Base-by-base conservation (phyloP, 1,140 invertebrate species). In the Palaemon carinicauda region DNA sequence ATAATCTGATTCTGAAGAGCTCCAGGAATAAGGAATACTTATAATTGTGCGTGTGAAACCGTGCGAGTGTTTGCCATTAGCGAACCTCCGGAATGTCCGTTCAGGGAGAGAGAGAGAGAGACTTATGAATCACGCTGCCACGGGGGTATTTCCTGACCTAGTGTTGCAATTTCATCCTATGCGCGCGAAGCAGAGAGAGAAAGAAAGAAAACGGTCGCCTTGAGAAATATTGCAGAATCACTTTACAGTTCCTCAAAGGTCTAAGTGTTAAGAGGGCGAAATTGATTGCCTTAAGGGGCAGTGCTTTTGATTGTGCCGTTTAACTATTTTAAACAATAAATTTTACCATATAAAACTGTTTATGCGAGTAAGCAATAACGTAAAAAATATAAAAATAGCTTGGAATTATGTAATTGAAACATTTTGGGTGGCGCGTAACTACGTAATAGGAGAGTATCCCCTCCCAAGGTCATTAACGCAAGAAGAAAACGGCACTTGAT, bases 71-170 rank as follows among this genome's bases (percentile, higher is more conserved):
- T 41, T 41, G 41, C 41, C 41, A 41, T 41, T 15, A 75, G 73
- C 33, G 41, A 33, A n/a, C 12, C 33, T 21, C 31, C 50, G 73
- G 73, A 75, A 75, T 33, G 73, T 75, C 73, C 73, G 73, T 21
- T 21, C 1, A 41, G 73, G 50, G 19, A n/a, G n/a, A n/a, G n/a
- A n/a, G n/a, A n/a, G n/a, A n/a, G 51, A 31, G 1, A 29, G 31
- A 33, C 73, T 33, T 75, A 21, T 75, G 73, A 75, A 50, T 75
- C 73, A 75, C 24, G 73, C 33, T 75, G 73, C 33, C 21, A 50
- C 73, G 15, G 41, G 73, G 69, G 73, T 50, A 75, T 75, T 75
- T 75, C 73, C 73, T 75, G 73, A 24, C 73, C 15, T 33, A 27
- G 17, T 75, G 73, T 33, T 50, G 73, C 73, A 75, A 75, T 50